These are phyloP conservation scores for Phaenicophaeus curvirostris DNA, from an alignment of 2,797 vertebrate species.

Conservation along the genomic window DNA sequence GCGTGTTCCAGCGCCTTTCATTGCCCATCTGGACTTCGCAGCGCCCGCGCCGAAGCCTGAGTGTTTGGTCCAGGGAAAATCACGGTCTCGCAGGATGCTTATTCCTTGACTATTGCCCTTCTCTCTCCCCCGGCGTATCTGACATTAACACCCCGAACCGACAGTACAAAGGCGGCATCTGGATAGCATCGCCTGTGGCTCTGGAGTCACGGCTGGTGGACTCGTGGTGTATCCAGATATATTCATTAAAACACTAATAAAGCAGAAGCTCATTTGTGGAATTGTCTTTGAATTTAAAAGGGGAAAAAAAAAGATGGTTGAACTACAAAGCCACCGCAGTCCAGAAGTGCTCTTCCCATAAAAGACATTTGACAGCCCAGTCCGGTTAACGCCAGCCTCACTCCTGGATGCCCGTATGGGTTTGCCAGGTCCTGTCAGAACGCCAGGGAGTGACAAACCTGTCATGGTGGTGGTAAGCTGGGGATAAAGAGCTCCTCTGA, in stretches of 20 bases:
- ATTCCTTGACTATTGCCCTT: constrained; percentile 62
- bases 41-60: not conserved
- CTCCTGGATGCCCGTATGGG: not conserved
- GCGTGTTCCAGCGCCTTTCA: not conserved
- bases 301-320: not conserved
- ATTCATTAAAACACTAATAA: constrained; percentile 73
- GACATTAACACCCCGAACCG: constrained; percentile 51
- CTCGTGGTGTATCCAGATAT: constrained; percentile 74
- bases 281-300: constrained; percentile 61
- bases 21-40: constrained; percentile 26
- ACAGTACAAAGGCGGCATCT: constrained; percentile 67
- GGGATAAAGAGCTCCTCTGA: not conserved
- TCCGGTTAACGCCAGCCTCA: not conserved
- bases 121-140: constrained; percentile 21
- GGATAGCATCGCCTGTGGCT: constrained; percentile 45
- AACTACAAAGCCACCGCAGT: not conserved
- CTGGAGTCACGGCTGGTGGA: constrained; percentile 72
- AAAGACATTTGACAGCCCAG: not conserved
- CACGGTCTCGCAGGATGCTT: constrained; percentile 1
- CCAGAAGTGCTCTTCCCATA: constrained; percentile 3
- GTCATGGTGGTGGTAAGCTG: not conserved
- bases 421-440: not conserved
- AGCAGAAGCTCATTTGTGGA: constrained; percentile 61
- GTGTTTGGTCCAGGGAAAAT: constrained; percentile 15
- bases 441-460: constrained; percentile 1